Evolutionary conservation across 37 sponge, comb jelly and placozoan genomes (phyloP).

Genomic region (Chondrilla cf. caribensis): DNA sequence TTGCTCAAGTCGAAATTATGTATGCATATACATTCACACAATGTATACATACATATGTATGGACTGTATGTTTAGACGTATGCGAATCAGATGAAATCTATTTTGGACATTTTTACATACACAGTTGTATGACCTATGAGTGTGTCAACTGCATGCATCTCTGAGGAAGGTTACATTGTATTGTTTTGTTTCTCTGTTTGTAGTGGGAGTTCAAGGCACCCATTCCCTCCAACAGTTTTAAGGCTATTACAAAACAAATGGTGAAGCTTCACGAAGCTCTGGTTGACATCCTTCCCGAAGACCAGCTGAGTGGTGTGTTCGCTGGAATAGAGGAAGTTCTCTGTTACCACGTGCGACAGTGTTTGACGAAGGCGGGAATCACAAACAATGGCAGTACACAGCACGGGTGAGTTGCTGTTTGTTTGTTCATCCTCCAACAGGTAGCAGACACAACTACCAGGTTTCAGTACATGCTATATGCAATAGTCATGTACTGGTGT

Average conservation of each 20-base stretch:
- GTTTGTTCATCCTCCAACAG: no score
- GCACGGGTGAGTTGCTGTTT: constrained; percentile 63
- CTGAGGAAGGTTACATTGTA: no score
- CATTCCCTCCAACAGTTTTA: constrained; percentile 76
- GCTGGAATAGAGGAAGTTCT: constrained; percentile 54
- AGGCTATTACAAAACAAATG: constrained; percentile 75
- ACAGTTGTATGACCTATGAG: no score
- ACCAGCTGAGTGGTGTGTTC: constrained; percentile 71
- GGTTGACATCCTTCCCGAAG: constrained; percentile 67
- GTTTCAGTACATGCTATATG: no score
- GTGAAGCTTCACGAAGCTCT: constrained; percentile 89
- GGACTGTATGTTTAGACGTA: background rate
- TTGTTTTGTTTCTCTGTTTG: background rate
- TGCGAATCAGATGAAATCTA: no score
- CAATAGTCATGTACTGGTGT: no score
- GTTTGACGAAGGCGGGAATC: constrained; percentile 46
- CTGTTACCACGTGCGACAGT: constrained; percentile 26
- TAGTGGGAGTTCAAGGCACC: constrained; percentile 90
- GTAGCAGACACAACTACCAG: no score
- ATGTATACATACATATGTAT: no score
- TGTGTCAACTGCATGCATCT: no score
- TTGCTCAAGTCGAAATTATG: no score
- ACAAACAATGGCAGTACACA: constrained; percentile 85
- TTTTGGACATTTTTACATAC: constrained; percentile 10
- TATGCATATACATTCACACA: no score